These are phyloP conservation scores for Napeogenes sylphis DNA, from an alignment of 2,888 invertebrate genomes.

Conservation along the genomic window DNA sequence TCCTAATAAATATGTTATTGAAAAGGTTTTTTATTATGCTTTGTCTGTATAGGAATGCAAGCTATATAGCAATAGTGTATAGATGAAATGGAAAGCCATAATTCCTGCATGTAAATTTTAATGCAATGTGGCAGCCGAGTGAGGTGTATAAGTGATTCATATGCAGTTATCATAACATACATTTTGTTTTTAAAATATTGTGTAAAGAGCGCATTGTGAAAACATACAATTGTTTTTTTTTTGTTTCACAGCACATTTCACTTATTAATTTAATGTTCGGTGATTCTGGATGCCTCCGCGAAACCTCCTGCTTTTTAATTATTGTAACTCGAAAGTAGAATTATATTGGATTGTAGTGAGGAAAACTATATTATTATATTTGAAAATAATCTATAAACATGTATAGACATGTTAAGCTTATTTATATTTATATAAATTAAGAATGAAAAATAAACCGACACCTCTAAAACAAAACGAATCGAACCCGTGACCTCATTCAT, in stretches of 20 bases:
- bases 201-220: slow-evolving; percentile 19
- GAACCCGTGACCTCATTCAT: no score
- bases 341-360: not conserved
- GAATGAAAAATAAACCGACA: no score
- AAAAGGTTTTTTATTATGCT: no score
- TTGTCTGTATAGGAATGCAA: no score
- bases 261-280: slow-evolving; percentile 19
- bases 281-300: not conserved
- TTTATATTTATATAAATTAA: no score
- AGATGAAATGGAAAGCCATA: slow-evolving; percentile 8
- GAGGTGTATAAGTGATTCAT: slow-evolving; percentile 17
- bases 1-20: no score
- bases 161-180: slow-evolving; percentile 22
- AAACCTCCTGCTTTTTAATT: not conserved
- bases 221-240: slow-evolving; percentile 19
- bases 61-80: not conserved
- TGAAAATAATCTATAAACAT: no score
- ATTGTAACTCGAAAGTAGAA: not conserved
- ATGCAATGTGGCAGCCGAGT: slow-evolving; percentile 13
- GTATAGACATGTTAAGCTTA: no score
- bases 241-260: slow-evolving; percentile 21
- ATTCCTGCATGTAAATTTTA: slow-evolving; percentile 19
- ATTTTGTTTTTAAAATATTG: slow-evolving; percentile 25
- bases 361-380: no score
- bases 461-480: no score